phyloP scores from a whole-genome alignment of 2,797 vertebrate species.

The Pangasius krempfi region DNA sequence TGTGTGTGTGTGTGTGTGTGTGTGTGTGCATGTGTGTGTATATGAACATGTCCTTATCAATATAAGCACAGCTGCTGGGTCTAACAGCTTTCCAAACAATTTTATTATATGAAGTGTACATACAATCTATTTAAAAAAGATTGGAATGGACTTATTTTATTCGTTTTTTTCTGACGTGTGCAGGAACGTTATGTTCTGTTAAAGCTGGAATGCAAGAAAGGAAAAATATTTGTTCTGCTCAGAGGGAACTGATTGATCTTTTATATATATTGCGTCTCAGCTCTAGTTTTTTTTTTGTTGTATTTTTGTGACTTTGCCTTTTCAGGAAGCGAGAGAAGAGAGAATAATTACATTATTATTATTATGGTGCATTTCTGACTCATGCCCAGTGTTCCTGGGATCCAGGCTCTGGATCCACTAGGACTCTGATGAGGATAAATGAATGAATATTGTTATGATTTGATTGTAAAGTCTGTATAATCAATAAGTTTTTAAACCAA shows the following conservation, averaged over 20 bases:
- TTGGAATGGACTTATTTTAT: neutral
- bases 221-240: neutral
- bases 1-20: neutral
- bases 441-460: slow-evolving; percentile 5
- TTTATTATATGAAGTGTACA: neutral
- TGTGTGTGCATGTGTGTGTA: slow-evolving; percentile 1
- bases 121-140: neutral
- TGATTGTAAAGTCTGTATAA: neutral
- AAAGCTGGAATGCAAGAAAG: neutral
- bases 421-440: neutral
- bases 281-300: neutral
- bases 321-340: neutral
- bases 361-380: neutral
- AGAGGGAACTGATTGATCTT: neutral
- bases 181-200: neutral
- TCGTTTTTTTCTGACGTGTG: neutral
- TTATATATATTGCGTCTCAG: neutral
- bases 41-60: slow-evolving; percentile 1
- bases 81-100: neutral
- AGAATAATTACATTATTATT: neutral
- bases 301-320: neutral
- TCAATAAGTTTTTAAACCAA: neutral
- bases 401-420: neutral
- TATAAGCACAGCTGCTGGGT: slow-evolving; percentile 8
- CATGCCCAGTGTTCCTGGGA: neutral